Evolutionary conservation across 2,113 vertebrate genomes (phyloP).

Genomic region (Ictalurus furcatus): DNA sequence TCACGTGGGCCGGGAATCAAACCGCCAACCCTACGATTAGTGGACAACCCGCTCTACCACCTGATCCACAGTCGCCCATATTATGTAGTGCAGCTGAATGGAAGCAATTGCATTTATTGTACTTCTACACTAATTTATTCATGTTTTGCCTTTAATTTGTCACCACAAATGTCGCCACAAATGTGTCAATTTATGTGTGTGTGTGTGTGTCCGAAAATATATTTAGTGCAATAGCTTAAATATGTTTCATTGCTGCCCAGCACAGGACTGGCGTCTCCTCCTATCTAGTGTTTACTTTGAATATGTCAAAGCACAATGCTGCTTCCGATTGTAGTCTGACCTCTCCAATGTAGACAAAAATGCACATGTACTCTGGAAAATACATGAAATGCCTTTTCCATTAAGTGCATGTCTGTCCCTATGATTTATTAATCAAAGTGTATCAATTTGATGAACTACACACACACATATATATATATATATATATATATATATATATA

Average conservation of each 20-base stretch:
- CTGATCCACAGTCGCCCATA: no score
- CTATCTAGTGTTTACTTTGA: background rate
- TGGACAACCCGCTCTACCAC: no score
- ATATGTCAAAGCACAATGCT: background rate
- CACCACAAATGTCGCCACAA: no score
- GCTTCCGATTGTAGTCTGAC: background rate
- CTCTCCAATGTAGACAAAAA: background rate
- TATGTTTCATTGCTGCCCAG: background rate
- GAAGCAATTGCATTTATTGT: background rate
- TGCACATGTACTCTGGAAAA: background rate
- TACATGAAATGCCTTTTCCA: constrained; percentile 2
- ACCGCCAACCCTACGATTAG: no score
- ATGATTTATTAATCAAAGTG: constrained; percentile 42
- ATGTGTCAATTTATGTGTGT: background rate
- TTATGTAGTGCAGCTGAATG: background rate
- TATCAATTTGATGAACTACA: background rate
- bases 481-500: no score
- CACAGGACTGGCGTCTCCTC: background rate
- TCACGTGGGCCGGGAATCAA: no score
- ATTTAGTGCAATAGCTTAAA: background rate
- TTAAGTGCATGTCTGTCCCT: background rate
- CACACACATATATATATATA: background rate
- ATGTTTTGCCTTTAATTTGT: background rate
- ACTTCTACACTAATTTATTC: background rate
- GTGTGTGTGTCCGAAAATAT: background rate